phyloP scores from a whole-genome alignment of 1,140 invertebrate genomes.

The Lutraria rhynchaena region DNA sequence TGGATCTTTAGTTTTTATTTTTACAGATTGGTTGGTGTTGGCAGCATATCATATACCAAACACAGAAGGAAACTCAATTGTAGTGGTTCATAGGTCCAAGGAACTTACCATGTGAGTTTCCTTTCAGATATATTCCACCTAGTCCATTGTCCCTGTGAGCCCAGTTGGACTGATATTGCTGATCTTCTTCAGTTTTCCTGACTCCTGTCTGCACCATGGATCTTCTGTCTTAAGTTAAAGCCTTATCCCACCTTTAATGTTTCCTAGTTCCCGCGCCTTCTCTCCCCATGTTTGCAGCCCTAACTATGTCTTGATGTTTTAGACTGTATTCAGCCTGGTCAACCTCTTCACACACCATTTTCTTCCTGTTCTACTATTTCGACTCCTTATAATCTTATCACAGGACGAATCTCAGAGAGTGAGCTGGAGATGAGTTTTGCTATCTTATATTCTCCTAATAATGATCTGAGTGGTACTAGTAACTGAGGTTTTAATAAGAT shows the following conservation, averaged over 20 bases:
- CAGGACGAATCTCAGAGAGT: too few relatives aligned
- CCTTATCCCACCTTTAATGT: conserved; percentile 4
- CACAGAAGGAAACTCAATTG: conserved; percentile 34
- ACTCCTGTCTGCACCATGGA: conserved; percentile 18
- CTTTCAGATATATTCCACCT: conserved; percentile 26
- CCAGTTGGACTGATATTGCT: conserved; percentile 40
- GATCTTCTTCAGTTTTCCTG: conserved; percentile 16
- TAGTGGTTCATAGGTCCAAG: conserved; percentile 24
- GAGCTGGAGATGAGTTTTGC: too few relatives aligned
- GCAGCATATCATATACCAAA: conserved; percentile 22
- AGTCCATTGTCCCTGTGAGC: conserved; percentile 20
- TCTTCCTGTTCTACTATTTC: too few relatives aligned
- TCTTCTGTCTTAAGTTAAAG: background rate
- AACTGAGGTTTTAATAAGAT: too few relatives aligned
- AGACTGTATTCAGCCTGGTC: conserved; percentile 16
- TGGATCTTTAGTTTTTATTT: conserved; percentile 33
- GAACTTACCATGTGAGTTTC: conserved; percentile 22
- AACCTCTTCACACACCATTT: conserved; percentile 12
- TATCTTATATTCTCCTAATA: too few relatives aligned
- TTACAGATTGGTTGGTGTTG: conserved; percentile 18
- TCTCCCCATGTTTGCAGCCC: background rate
- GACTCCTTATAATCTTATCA: too few relatives aligned
- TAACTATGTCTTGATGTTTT: conserved; percentile 16
- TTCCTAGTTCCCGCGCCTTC: conserved; percentile 16
- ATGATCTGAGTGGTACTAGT: too few relatives aligned